These are phyloP conservation scores for Ditula angustiorana DNA, from an alignment of 2,888 invertebrate species.

Conservation along the genomic window DNA sequence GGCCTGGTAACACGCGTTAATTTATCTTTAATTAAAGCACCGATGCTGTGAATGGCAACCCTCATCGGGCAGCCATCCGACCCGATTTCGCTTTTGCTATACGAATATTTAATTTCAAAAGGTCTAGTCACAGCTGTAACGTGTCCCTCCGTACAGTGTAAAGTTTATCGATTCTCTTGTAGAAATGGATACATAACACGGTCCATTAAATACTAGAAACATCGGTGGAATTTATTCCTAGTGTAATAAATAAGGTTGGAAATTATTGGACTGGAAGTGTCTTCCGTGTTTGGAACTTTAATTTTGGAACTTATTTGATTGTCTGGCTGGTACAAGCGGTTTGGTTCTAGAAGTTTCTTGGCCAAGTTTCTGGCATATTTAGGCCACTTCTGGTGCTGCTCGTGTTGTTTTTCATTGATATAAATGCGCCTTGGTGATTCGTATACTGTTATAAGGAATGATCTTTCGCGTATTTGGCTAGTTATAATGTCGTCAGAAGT, in stretches of 20 bases:
- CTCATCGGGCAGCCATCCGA: background rate
- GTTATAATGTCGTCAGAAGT: background rate
- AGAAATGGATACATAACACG: conserved; percentile 30
- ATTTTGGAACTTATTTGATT: conserved; percentile 24
- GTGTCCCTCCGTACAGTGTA: conserved; percentile 1
- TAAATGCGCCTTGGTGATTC: too few species aligned
- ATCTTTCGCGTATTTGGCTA: background rate
- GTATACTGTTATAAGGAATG: too few species aligned
- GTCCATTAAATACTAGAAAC: conserved; percentile 22
- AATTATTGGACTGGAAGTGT: conserved; percentile 5
- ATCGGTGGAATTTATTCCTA: conserved; percentile 18
- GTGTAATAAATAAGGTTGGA: conserved; percentile 10
- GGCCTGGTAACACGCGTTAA: background rate
- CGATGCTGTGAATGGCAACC: background rate
- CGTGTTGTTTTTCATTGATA: too few species aligned
- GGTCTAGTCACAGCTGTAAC: conserved; percentile 10
- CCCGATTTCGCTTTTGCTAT: conserved; percentile 10
- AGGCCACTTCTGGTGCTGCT: conserved; percentile 17
- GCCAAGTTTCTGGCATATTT: background rate
- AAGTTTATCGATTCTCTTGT: conserved; percentile 31
- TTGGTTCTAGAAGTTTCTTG: conserved; percentile 13
- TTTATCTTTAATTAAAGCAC: conserved; percentile 11
- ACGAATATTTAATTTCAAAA: conserved; percentile 21
- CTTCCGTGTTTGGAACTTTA: too few species aligned
- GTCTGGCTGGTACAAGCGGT: conserved; percentile 17